These are phyloP conservation scores for Ochropleura plecta DNA, from an alignment of 2,888 invertebrate species.

Conservation along the genomic window DNA sequence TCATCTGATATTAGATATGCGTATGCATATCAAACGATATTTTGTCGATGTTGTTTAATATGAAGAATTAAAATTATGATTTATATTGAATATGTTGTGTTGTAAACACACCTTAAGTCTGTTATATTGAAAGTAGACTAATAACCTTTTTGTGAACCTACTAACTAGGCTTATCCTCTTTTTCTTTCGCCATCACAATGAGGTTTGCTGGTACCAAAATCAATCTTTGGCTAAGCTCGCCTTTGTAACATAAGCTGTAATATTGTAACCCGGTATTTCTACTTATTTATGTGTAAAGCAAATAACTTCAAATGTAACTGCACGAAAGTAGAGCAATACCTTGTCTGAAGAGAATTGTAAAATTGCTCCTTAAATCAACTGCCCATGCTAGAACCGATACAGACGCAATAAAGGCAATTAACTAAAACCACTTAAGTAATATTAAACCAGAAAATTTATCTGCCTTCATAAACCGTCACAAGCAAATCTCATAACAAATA, in stretches of 20 bases:
- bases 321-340: neutral
- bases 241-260: neutral
- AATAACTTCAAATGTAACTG: neutral
- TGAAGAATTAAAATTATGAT: neutral
- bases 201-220: neutral
- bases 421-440: constrained; percentile 4
- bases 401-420: neutral
- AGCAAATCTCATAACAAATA: constrained; percentile 63
- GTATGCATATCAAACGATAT: neutral
- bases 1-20: neutral
- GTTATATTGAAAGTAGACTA: neutral
- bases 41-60: neutral
- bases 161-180: neutral
- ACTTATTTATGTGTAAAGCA: neutral
- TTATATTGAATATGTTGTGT: too few species aligned
- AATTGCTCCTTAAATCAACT: neutral
- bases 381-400: neutral
- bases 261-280: neutral
- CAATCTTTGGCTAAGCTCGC: neutral
- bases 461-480: constrained; percentile 58
- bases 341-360: neutral
- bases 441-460: constrained; percentile 27
- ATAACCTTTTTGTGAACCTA: neutral
- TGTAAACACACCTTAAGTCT: too few species aligned
- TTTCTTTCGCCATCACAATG: neutral